A percentile compares a stretch with the other conserved stretches of the same genome.
Evolutionary conservation across 2,797 vertebrate species (phyloP).

Genomic region (Apodemus agrarius): DNA sequence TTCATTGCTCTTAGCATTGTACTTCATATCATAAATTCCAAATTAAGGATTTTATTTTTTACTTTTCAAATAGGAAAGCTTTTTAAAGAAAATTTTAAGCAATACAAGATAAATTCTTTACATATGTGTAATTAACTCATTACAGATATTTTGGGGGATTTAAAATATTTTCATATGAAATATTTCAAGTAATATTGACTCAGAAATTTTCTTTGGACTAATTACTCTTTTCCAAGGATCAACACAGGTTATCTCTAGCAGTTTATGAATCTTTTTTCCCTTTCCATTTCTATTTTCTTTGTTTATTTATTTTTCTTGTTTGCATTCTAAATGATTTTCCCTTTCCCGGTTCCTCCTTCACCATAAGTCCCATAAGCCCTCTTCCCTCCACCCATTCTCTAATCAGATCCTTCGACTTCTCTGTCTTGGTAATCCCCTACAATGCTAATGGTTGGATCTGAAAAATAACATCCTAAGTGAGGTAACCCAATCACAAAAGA

Average conservation of each 20-base stretch:
- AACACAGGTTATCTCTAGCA: no score
- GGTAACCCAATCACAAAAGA: no score
- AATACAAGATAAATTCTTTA: neutral
- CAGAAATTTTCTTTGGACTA: neutral
- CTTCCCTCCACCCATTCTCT: no score
- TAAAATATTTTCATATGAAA: neutral
- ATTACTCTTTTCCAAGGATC: neutral
- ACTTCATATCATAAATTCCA: neutral
- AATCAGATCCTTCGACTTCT: no score
- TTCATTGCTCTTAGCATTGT: neutral
- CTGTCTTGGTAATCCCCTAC: no score
- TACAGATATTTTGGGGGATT: neutral
- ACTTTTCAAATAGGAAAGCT: neutral
- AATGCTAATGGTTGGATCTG: no score
- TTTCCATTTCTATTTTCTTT: no score
- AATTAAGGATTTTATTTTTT: neutral
- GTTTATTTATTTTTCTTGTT: no score
- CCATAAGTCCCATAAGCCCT: no score
- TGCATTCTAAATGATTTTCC: no score
- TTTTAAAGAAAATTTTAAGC: neutral
- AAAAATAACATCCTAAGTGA: no score
- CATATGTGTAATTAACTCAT: neutral
- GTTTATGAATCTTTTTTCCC: neutral
- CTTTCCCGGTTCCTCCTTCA: no score
- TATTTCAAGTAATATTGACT: neutral